Conservation (phyloP, 2,113 vertebrate species). For the Cyrtonyx montezumae region DNA sequence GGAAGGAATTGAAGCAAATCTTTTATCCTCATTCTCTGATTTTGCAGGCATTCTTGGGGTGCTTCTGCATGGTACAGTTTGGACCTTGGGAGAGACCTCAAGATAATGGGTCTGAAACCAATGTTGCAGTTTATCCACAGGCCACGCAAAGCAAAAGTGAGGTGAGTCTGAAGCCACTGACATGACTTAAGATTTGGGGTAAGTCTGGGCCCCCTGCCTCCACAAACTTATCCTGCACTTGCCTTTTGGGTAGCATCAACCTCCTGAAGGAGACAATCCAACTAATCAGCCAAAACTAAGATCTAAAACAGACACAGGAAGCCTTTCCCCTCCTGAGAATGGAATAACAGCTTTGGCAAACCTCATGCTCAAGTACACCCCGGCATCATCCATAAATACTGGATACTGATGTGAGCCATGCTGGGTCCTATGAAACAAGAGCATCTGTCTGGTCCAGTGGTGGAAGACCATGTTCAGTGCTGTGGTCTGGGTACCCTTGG, state of each 20-base stretch:
- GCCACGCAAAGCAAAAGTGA: rapidly evolving
- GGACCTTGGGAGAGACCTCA: neutral
- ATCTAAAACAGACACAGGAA: neutral
- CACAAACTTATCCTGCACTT: neutral
- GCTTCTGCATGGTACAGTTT: rapidly evolving
- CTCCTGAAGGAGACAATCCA: neutral
- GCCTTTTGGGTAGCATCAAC: neutral
- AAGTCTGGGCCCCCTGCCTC: neutral
- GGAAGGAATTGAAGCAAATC: neutral
- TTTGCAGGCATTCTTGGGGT: neutral
- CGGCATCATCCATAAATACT: neutral
- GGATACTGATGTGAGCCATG: rapidly evolving
- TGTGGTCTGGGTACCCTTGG: rapidly evolving
- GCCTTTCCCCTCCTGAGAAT: neutral
- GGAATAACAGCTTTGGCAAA: neutral
- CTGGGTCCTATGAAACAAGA: rapidly evolving
- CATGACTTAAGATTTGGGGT: neutral
- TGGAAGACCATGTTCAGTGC: neutral
- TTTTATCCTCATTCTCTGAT: neutral
- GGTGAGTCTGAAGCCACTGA: neutral
- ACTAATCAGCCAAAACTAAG: neutral
- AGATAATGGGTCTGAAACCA: neutral
- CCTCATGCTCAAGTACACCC: rapidly evolving
- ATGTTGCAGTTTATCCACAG: neutral
- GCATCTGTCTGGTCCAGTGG: neutral